Percentiles rank a stretch among this genome's conserved stretches.
phyloP scores from a whole-genome alignment of 2,797 vertebrate species.

The Sebastes vulpes region DNA sequence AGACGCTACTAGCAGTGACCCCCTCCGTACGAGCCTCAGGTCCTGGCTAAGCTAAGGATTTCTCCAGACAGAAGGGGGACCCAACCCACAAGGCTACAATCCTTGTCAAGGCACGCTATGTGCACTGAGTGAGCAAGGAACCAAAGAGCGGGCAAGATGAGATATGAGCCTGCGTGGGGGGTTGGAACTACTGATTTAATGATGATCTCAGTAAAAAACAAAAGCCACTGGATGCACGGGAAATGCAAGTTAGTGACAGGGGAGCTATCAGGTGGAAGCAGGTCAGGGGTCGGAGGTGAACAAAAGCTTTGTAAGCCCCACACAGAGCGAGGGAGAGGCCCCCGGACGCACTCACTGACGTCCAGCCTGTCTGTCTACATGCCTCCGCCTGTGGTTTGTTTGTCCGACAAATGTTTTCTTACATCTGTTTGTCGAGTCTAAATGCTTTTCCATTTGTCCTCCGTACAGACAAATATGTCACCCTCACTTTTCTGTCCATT shows the following conservation, averaged over 20 bases:
- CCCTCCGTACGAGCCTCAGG: background rate
- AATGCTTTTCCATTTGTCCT: slow-evolving; percentile 37
- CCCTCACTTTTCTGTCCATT: slow-evolving; percentile 21
- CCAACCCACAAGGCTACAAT: background rate
- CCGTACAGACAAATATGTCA: slow-evolving; percentile 13
- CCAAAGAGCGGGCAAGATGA: background rate
- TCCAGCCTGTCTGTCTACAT: slow-evolving; percentile 14
- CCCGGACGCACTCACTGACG: slow-evolving; percentile 28
- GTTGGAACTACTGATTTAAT: slow-evolving; percentile 7
- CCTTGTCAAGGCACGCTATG: background rate
- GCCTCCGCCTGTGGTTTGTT: slow-evolving; percentile 1
- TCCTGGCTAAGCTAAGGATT: background rate
- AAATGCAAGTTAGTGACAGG: slow-evolving; percentile 63
- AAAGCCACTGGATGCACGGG: slow-evolving; percentile 48
- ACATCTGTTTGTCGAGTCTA: slow-evolving; percentile 16
- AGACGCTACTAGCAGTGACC: background rate
- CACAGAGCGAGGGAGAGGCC: slow-evolving; percentile 45
- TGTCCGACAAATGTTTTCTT: slow-evolving; percentile 24
- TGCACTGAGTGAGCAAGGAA: background rate
- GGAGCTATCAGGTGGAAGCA: slow-evolving; percentile 68
- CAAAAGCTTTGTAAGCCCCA: slow-evolving; percentile 76
- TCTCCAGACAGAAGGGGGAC: slow-evolving; percentile 7
- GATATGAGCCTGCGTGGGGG: background rate
- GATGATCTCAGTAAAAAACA: slow-evolving; percentile 47
- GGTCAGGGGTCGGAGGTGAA: slow-evolving; percentile 75